Percentiles rank a stretch among this genome's conserved stretches.
Conservation (phyloP, 2,888 invertebrate species). For the Seira sanloemensis region DNA sequence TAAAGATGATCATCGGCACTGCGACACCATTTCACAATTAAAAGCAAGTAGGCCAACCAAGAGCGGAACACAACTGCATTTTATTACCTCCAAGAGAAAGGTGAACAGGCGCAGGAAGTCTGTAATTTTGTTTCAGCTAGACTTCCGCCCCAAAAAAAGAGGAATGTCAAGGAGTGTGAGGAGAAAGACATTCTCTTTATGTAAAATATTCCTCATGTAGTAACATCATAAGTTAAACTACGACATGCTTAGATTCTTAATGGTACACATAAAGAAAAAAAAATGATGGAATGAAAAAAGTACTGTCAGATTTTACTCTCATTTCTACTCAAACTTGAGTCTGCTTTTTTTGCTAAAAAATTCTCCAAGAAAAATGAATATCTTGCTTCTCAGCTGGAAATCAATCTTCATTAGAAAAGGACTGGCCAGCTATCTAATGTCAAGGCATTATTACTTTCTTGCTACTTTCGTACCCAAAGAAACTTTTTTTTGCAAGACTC, state of each 20-base stretch:
- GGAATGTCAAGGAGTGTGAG: too few relatives aligned
- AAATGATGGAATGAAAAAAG: too few relatives aligned
- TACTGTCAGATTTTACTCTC: neutral
- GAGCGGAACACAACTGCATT: neutral
- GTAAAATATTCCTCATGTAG: too few relatives aligned
- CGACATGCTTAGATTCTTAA: too few relatives aligned
- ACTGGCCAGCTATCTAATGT: too few relatives aligned
- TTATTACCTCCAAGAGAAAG: neutral
- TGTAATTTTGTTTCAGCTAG: neutral
- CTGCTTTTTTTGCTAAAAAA: neutral
- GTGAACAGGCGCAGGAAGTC: too few relatives aligned
- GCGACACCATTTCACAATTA: neutral
- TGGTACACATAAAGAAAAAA: too few relatives aligned
- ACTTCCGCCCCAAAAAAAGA: too few relatives aligned
- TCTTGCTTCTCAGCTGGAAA: neutral
- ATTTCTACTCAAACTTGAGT: neutral
- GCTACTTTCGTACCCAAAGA: too few relatives aligned
- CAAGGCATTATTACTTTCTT: too few relatives aligned
- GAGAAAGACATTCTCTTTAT: neutral
- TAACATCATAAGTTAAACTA: too few relatives aligned
- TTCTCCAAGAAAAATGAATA: neutral
- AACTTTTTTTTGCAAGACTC: too few relatives aligned
- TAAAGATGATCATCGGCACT: constrained; percentile 1
- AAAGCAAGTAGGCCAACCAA: neutral
- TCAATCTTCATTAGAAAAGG: neutral